Conservation (phyloP, 2,888 invertebrate genomes). For the Pterostichus madidus region DNA sequence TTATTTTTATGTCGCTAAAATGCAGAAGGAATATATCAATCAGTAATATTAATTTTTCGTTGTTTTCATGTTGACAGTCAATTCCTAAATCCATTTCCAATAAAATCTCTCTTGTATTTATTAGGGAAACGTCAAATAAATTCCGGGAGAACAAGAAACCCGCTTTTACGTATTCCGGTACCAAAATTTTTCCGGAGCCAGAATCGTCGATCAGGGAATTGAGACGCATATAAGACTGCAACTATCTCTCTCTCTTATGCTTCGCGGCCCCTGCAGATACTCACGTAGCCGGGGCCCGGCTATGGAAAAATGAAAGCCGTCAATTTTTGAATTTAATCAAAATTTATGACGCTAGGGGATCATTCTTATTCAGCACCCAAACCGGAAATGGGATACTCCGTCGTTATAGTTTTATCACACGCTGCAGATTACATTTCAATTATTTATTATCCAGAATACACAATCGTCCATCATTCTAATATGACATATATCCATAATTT, state of each 20-base stretch:
- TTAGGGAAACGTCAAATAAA: slow-evolving; percentile 64
- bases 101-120: slow-evolving; percentile 65
- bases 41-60: slow-evolving; percentile 18
- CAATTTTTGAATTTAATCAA: slow-evolving; percentile 69
- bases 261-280: slow-evolving; percentile 38
- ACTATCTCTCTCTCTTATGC: slow-evolving; percentile 33
- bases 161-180: slow-evolving; percentile 65
- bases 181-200: slow-evolving; percentile 55
- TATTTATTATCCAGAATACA: slow-evolving; percentile 51
- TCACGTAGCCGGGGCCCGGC: slow-evolving; percentile 38
- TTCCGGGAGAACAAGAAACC: slow-evolving; percentile 49
- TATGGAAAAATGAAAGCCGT: slow-evolving; percentile 68
- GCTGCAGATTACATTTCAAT: slow-evolving; percentile 66
- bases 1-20: neutral
- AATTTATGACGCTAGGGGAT: slow-evolving; percentile 68
- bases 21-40: neutral
- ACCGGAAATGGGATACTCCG: slow-evolving; percentile 49
- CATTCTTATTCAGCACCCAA: slow-evolving; percentile 67
- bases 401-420: slow-evolving; percentile 57
- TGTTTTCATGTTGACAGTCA: slow-evolving; percentile 32
- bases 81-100: slow-evolving; percentile 58
- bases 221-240: slow-evolving; percentile 59
- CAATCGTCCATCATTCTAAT: slow-evolving; percentile 48
- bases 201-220: slow-evolving; percentile 66
- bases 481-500: slow-evolving; percentile 23